Percentiles rank a stretch among this genome's conserved stretches.
These are phyloP conservation scores for Malacoraja senta DNA, from an alignment of 2,797 vertebrate genomes.

Conservation along the genomic window DNA sequence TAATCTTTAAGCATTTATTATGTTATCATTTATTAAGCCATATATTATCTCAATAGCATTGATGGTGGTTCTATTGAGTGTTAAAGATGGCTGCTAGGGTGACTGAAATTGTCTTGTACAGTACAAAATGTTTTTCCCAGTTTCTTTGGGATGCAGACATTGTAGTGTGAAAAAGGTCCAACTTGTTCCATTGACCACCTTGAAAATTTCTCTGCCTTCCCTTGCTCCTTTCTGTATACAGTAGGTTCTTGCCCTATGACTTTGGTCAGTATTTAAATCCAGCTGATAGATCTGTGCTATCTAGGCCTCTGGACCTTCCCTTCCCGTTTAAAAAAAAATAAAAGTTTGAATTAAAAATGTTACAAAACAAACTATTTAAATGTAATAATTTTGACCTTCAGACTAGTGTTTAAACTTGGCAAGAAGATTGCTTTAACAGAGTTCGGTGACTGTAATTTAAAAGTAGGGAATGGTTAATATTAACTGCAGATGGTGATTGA, in stretches of 20 bases:
- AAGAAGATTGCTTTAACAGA: constrained; percentile 51
- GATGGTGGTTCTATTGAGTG: neutral
- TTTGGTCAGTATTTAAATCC: neutral
- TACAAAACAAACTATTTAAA: neutral
- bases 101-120: neutral
- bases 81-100: neutral
- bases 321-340: neutral
- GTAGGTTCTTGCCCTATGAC: neutral
- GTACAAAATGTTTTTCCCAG: too few relatives aligned
- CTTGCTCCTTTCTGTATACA: too few relatives aligned
- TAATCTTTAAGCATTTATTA: neutral
- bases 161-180: neutral
- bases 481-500: neutral
- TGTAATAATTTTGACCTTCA: constrained; percentile 27
- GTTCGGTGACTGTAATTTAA: neutral
- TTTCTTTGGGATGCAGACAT: neutral
- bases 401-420: constrained; percentile 85
- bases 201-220: neutral
- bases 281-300: neutral
- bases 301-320: neutral
- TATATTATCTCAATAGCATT: neutral
- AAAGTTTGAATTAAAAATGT: too few relatives aligned
- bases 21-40: neutral
- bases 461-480: neutral
- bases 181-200: neutral